Conservation (phyloP, 2,888 invertebrate species). For the Temnothorax unifasciatus region DNA sequence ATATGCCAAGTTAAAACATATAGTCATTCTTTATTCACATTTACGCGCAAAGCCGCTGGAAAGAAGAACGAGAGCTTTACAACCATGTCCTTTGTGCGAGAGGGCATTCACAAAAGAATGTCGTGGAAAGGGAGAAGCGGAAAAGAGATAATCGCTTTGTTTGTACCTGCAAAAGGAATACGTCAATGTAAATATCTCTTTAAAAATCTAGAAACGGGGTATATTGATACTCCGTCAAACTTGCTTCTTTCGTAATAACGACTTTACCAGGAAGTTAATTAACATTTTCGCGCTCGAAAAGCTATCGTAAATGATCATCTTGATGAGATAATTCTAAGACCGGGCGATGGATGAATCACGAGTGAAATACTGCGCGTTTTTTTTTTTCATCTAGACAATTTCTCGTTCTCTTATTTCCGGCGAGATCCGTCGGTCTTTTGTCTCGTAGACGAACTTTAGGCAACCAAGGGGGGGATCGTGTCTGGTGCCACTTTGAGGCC, state of each 20-base stretch:
- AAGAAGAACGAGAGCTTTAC: constrained; percentile 28
- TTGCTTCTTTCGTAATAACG: neutral
- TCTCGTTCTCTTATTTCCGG: constrained; percentile 43
- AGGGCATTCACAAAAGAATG: constrained; percentile 26
- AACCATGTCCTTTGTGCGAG: constrained; percentile 6
- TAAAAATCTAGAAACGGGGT: neutral
- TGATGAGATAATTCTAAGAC: neutral
- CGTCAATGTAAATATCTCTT: neutral
- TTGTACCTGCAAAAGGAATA: constrained; percentile 9
- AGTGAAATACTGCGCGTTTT: neutral
- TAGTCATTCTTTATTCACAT: constrained; percentile 30
- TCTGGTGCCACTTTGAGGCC: constrained; percentile 58
- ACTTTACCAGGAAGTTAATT: neutral
- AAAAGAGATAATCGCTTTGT: constrained; percentile 28
- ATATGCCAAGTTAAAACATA: constrained; percentile 5
- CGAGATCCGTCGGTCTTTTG: constrained; percentile 41
- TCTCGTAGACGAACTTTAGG: constrained; percentile 46
- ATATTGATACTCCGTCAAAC: neutral
- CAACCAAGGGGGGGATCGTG: constrained; percentile 19
- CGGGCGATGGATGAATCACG: constrained; percentile 6
- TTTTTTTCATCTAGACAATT: neutral
- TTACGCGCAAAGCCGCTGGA: neutral
- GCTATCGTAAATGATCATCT: neutral
- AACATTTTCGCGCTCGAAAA: neutral
- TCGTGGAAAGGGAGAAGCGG: constrained; percentile 12